Conservation (phyloP, 2,888 invertebrate genomes). For the Rotaria magnacalcarata region DNA sequence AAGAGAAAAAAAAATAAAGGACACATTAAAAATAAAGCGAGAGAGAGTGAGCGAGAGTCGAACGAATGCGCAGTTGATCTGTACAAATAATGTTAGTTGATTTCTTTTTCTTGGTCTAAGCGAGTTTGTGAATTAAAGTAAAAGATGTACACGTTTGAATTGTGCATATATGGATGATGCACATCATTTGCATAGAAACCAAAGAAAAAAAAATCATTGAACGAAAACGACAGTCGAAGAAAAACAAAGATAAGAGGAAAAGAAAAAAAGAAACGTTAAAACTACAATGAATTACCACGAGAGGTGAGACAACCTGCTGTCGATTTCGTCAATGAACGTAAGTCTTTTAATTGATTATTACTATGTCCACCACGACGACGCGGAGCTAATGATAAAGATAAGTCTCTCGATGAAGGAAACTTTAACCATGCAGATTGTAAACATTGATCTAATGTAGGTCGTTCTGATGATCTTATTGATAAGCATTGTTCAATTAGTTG, state of each 20-base stretch:
- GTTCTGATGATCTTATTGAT: slow-evolving; percentile 27
- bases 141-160: background rate
- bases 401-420: background rate
- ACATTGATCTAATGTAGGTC: slow-evolving; percentile 24
- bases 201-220: background rate
- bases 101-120: background rate
- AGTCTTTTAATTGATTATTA: slow-evolving; percentile 6
- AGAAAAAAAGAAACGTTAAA: background rate
- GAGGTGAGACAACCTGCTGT: background rate
- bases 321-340: background rate
- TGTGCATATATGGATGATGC: background rate
- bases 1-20: background rate
- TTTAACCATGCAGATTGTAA: slow-evolving; percentile 29
- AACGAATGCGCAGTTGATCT: background rate
- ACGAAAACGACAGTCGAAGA: background rate
- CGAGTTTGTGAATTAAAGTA: background rate
- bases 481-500: slow-evolving; percentile 26
- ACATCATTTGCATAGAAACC: background rate
- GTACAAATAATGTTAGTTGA: slow-evolving; percentile 1
- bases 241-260: background rate
- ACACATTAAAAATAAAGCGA: background rate
- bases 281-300: slow-evolving; percentile 11
- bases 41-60: background rate
- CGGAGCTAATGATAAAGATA: background rate
- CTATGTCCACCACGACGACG: background rate